Evolutionary conservation across 1,140 invertebrate species (phyloP), one percentile per base, ranked within the genome.

Genomic region (Drosophila fuyamai): DNA sequence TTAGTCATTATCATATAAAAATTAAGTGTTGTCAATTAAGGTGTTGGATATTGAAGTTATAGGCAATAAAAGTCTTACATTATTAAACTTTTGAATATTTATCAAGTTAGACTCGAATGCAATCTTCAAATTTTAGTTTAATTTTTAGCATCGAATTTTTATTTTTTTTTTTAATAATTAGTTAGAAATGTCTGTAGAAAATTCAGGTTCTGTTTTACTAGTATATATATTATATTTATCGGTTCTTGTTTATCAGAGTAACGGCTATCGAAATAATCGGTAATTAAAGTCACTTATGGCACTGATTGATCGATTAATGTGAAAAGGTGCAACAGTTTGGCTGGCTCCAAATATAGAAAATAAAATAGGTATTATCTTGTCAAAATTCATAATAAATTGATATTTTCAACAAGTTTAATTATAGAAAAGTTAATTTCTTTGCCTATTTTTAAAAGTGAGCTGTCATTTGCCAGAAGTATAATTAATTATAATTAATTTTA

Each of bases 301-400:
- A 67, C 14, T 65, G 46, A 66, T 12, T 67, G 65, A 67, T 67
- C 60, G 65, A 65, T 65, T 56, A 29, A 41, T 13, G 10, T n/a
- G 23, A 7, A 58, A 8, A 40, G n/a, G 23, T 27, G 23, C n/a
- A 29, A 27, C 5, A 59, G 4, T 7, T 35, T 16, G 3, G 2
- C 1, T 32, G 5, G 29, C 29, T 32, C 7, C 29, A 32, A 32
- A 32, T 0, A 14, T 16, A 16, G 12, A 13, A 38, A 23, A 8
- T 7, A 23, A 18, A 56, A 43, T 29, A 18, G 3, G 40, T 12
- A n/a, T 29, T 48, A 27, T 27, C 12, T 6, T 14, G 23, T 29
- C 13, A 32, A 50, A 50, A 2, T 14, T n/a, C 8, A 32, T 50
- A 23, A 18, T 18, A 18, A 23, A 16, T 3, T 14, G n/a, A n/a